Percentiles rank a stretch among this genome's conserved stretches.
phyloP scores from a whole-genome alignment of 2,888 invertebrate species.

The Pseudolycoriella hygida region DNA sequence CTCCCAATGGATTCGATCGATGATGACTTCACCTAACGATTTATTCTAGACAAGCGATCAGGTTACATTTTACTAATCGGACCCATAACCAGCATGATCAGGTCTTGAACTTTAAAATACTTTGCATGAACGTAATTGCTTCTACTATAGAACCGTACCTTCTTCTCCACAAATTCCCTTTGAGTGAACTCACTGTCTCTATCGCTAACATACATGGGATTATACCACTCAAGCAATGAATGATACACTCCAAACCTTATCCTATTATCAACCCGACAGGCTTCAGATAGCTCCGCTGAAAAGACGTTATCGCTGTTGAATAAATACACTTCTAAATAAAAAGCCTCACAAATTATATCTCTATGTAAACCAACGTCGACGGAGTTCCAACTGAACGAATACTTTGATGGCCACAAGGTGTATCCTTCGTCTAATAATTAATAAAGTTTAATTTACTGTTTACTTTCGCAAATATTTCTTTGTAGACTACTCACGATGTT shows the following conservation, averaged over 20 bases:
- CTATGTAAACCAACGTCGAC: constrained; percentile 57
- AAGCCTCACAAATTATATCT: constrained; percentile 50
- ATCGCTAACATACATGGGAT: constrained; percentile 60
- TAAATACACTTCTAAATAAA: no score
- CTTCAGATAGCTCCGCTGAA: constrained; percentile 39
- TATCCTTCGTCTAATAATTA: constrained; percentile 43
- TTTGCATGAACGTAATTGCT: no score
- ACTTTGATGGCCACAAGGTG: constrained; percentile 65
- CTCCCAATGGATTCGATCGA: no score
- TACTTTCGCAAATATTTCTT: no score
- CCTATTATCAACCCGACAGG: constrained; percentile 39
- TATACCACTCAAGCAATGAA: constrained; percentile 76
- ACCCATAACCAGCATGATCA: no score
- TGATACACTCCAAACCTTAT: constrained; percentile 72
- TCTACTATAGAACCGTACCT: no score
- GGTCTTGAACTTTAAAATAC: no score
- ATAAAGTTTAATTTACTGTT: no score
- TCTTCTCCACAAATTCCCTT: constrained; percentile 45
- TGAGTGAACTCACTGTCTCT: constrained; percentile 42
- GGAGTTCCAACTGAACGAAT: constrained; percentile 73
- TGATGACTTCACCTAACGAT: no score
- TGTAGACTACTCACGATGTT: constrained; percentile 64
- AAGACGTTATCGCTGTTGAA: no score
- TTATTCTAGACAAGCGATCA: no score
- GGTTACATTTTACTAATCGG: no score